Evolutionary conservation across 2,113 vertebrate genomes (phyloP).

Genomic region (Erpornis zantholeuca): DNA sequence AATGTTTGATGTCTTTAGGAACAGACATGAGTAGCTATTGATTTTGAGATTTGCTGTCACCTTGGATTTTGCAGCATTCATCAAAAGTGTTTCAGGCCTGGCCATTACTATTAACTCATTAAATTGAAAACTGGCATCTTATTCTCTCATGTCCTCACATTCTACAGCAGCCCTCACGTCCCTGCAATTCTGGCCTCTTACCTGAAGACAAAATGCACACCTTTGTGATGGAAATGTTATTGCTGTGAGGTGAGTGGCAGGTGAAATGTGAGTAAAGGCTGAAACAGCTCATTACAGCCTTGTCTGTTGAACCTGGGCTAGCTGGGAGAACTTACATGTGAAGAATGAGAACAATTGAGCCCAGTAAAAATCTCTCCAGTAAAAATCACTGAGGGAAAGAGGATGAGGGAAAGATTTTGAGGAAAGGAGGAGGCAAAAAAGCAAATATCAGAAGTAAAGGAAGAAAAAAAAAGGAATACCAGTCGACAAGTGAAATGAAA

Average conservation of each 20-base stretch:
- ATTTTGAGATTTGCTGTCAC: neutral
- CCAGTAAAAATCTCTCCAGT: neutral
- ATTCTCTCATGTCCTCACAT: neutral
- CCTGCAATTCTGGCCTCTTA: neutral
- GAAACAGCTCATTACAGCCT: neutral
- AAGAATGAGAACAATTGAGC: neutral
- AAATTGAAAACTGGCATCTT: neutral
- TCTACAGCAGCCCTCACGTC: neutral
- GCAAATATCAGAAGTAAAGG: neutral
- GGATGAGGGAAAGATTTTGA: neutral
- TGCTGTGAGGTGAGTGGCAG: neutral
- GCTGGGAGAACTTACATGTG: neutral
- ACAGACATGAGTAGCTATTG: neutral
- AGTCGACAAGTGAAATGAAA: neutral
- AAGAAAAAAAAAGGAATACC: neutral
- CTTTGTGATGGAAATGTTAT: neutral
- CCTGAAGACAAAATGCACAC: neutral
- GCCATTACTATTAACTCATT: neutral
- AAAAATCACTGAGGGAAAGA: neutral
- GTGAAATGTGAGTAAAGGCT: neutral
- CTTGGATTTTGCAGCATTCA: neutral
- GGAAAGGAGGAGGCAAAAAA: neutral
- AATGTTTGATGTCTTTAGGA: neutral
- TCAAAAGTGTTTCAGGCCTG: neutral
- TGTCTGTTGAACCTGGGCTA: neutral